Base-by-base conservation (phyloP, 1,140 invertebrate genomes). In the Drosophila cardini region DNA sequence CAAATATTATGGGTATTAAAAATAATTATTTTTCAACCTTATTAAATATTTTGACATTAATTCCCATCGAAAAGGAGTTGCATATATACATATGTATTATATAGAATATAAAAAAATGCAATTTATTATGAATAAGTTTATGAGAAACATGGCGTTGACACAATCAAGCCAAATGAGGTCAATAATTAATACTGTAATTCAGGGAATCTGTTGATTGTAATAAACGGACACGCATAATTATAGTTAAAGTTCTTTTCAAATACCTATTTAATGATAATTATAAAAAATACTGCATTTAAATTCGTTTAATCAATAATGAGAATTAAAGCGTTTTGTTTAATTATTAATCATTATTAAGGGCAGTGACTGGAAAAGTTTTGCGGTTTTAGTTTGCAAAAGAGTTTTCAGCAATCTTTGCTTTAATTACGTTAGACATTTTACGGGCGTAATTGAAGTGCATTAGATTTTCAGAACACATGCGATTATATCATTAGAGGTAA, bases 31-130 rank as follows among this genome's bases (percentile, higher is more conserved):
- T 32, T 42, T 15, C 36, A 36, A 50, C 63, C 52, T 43, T 57
- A 52, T 72, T 72, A 58, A 72, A 72, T 21, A 45, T 60, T 74
- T 62, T 43, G 60, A 79, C 78, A 83, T 83, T 84, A 83, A 83
- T 84, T 55, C 58, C 38, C 62, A 50, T 57, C 76, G 76, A 78
- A 72, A 83, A 60, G 53, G 43, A 48, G 18, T 43, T 52, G 10
- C 15, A 30, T n/a, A n/a, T 11, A 36, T n/a, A 8, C 21, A 30
- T 18, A 38, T 15, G 2, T 9, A 1, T 21, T 21, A 11, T 38
- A 32, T 8, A 48, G 36, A 9, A 53, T 13, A 6, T 21, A 48
- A 13, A 46, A 26, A 21, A 30, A 30, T 48, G 40, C 40, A 69
- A 73, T 73, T 69, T 34, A 73, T 73, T 73, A 73, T 69, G 50